Evolutionary conservation across 2,113 vertebrate genomes (phyloP).

Genomic region (Xiphophorus maculatus): DNA sequence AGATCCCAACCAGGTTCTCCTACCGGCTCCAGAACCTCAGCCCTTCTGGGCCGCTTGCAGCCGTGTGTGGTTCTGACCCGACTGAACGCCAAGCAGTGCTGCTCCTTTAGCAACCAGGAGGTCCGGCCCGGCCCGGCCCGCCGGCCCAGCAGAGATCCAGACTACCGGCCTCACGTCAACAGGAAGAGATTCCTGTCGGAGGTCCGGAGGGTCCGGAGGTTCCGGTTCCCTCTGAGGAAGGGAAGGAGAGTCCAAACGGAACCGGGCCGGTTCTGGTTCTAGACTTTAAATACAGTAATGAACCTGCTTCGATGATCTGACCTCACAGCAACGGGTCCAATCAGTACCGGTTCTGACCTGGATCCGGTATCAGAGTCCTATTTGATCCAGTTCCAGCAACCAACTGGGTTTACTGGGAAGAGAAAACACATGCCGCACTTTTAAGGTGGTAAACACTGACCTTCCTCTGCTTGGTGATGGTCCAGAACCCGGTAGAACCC

Average conservation of each 20-base stretch:
- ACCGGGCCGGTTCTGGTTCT: no score
- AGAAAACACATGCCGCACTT: background rate
- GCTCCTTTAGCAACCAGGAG: background rate
- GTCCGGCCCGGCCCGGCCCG: no score
- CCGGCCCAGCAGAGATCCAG: background rate
- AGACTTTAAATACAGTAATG: no score
- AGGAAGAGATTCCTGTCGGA: slow-evolving; percentile 22
- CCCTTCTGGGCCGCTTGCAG: slow-evolving; percentile 37
- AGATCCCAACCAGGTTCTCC: background rate
- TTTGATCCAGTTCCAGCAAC: background rate
- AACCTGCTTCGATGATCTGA: background rate
- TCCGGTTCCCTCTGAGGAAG: no score
- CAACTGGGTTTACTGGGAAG: background rate
- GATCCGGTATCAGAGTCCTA: background rate
- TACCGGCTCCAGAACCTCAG: background rate
- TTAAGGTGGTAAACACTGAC: background rate
- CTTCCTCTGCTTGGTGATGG: no score
- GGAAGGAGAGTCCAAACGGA: no score
- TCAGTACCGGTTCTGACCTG: no score
- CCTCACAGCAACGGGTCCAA: no score
- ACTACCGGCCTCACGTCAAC: slow-evolving; percentile 54
- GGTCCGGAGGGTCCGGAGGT: slow-evolving; percentile 1
- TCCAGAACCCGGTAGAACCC: no score
- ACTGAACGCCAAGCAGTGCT: slow-evolving; percentile 44
- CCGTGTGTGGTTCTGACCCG: slow-evolving; percentile 64